phyloP scores from a whole-genome alignment of 2,113 vertebrate genomes.

The Thunnus maccoyii region DNA sequence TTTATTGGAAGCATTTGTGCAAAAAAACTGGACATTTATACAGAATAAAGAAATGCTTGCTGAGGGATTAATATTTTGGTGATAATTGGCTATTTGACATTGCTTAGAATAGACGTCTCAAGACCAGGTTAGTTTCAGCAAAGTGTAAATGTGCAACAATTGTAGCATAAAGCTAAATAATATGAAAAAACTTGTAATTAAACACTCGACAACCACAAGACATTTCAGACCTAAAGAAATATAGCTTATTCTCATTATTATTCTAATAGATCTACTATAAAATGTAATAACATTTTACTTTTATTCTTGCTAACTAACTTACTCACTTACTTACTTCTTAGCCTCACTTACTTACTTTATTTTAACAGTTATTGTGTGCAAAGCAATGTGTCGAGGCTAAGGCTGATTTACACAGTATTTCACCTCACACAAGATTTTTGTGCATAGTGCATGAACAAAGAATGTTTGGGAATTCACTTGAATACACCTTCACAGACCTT shows the following conservation, averaged over 20 bases:
- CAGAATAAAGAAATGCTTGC: too few species aligned
- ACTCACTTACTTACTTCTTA: background rate
- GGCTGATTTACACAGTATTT: background rate
- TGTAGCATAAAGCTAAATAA: too few species aligned
- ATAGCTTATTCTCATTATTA: too few species aligned
- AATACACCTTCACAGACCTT: background rate
- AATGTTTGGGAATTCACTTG: background rate
- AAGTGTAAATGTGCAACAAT: background rate
- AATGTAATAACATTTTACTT: background rate
- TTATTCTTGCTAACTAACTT: background rate
- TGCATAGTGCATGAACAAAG: too few species aligned
- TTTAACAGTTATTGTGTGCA: background rate
- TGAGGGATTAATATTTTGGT: background rate
- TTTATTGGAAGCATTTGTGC: too few species aligned
- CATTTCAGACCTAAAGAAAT: too few species aligned
- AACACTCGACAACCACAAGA: too few species aligned
- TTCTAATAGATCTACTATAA: too few species aligned
- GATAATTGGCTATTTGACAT: background rate
- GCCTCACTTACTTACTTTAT: too few species aligned
- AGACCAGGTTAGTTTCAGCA: background rate
- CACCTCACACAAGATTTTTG: background rate
- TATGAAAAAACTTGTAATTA: too few species aligned
- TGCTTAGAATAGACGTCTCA: background rate
- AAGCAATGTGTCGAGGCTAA: background rate
- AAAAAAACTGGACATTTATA: too few species aligned